Percentiles rank a stretch among this genome's conserved stretches.
Evolutionary conservation across 2,797 vertebrate genomes (phyloP).

Genomic region (Arrhamphus sclerolepis): DNA sequence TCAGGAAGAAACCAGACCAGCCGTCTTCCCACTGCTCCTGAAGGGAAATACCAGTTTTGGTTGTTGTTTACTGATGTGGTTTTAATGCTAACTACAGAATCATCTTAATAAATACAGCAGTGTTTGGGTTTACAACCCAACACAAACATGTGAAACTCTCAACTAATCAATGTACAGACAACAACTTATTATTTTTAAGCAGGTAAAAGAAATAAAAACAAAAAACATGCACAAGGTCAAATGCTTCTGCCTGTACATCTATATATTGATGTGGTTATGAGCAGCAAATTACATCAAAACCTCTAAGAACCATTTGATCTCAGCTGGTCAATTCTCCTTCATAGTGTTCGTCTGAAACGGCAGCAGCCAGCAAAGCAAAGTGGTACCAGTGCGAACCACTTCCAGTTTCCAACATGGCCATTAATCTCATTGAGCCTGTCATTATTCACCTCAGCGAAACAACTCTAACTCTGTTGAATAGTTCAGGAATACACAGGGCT

Average conservation of each 20-base stretch:
- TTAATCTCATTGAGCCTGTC: conserved; percentile 38
- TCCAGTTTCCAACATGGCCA: conserved; percentile 14
- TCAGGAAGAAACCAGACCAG: conserved; percentile 78
- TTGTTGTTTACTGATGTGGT: conserved; percentile 80
- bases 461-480: conserved; percentile 51
- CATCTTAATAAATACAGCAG: conserved; percentile 88
- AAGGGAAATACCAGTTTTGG: conserved; percentile 90
- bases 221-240: conserved; percentile 70
- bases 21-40: conserved; percentile 76
- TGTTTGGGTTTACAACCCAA: conserved; percentile 90
- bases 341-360: conserved; percentile 14
- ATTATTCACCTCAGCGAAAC: conserved; percentile 45
- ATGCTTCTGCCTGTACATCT: conserved; percentile 60
- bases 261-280: conserved; percentile 63
- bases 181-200: conserved; percentile 82
- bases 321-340: conserved; percentile 61
- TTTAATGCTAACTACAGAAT: conserved; percentile 86
- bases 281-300: conserved; percentile 80
- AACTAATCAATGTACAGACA: conserved; percentile 83
- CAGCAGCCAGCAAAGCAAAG: conserved; percentile 20
- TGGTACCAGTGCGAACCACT: conserved; percentile 16
- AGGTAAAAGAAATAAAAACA: conserved; percentile 81
- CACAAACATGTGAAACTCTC: conserved; percentile 84
- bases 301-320: conserved; percentile 72
- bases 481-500: conserved; percentile 48